Conservation (phyloP, 2,888 invertebrate species). For the Biston stratarius region DNA sequence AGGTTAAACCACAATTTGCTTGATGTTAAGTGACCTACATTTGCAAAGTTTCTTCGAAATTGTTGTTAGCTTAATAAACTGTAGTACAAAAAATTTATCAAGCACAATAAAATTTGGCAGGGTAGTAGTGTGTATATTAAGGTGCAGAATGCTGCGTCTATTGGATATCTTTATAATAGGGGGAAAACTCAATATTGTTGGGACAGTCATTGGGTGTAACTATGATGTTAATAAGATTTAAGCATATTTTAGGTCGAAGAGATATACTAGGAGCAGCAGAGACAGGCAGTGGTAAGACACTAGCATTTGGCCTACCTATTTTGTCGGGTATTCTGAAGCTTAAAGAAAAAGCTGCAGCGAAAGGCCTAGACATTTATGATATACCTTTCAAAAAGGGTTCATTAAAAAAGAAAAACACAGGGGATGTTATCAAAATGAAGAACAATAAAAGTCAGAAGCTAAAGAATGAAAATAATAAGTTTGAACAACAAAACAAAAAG, state of each 20-base stretch:
- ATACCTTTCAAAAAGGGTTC: slow-evolving; percentile 73
- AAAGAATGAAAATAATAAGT: slow-evolving; percentile 48
- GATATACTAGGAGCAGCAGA: slow-evolving; percentile 99
- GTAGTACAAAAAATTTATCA: too few relatives aligned
- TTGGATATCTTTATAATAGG: too few relatives aligned
- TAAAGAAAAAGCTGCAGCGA: slow-evolving; percentile 78
- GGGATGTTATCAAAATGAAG: slow-evolving; percentile 31
- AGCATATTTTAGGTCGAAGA: slow-evolving; percentile 85
- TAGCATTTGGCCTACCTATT: slow-evolving; percentile 98
- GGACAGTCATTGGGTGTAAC: too few relatives aligned
- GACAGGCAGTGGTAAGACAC: slow-evolving; percentile 99
- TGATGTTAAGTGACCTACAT: too few relatives aligned
- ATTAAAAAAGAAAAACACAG: slow-evolving; percentile 58
- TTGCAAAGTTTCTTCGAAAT: too few relatives aligned
- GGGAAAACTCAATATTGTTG: too few relatives aligned
- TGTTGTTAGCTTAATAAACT: too few relatives aligned
- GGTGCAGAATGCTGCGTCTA: too few relatives aligned
- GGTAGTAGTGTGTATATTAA: too few relatives aligned
- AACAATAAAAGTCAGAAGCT: slow-evolving; percentile 36
- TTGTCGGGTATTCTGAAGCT: slow-evolving; percentile 93
- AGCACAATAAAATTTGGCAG: too few relatives aligned
- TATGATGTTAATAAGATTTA: too few relatives aligned
- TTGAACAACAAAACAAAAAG: slow-evolving; percentile 36
- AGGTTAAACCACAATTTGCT: too few relatives aligned
- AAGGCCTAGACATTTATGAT: slow-evolving; percentile 74